A percentile compares a stretch with the other conserved stretches of the same genome.
phyloP scores from a whole-genome alignment of 2,797 vertebrate species.

The Enteromius fasciolatus region DNA sequence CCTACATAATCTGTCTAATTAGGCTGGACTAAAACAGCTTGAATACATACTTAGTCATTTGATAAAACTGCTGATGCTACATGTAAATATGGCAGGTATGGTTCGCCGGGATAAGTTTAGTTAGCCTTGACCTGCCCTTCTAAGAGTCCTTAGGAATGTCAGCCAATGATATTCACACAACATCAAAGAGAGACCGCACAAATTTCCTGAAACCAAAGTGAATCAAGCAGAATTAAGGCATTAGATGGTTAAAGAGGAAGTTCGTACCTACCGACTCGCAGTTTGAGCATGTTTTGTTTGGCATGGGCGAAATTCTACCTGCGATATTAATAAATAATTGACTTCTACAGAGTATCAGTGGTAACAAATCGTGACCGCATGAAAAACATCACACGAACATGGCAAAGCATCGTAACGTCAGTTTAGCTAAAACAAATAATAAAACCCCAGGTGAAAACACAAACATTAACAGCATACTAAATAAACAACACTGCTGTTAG shows the following conservation, averaged over 20 bases:
- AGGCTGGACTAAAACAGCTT: background rate
- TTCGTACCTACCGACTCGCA: background rate
- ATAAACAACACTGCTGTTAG: background rate
- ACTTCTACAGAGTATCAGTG: background rate
- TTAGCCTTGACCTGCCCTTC: background rate
- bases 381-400: background rate
- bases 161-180: background rate
- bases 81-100: background rate
- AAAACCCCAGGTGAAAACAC: background rate
- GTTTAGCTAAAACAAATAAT: background rate
- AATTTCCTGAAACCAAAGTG: background rate
- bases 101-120: background rate
- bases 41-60: background rate
- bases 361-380: background rate
- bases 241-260: background rate
- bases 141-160: background rate
- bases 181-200: background rate
- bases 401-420: background rate
- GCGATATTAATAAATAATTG: slow-evolving; percentile 12
- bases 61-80: background rate
- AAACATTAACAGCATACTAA: background rate
- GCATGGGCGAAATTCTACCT: background rate
- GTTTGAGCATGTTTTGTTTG: background rate
- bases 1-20: too few species aligned
- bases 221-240: background rate